phyloP scores from a whole-genome alignment of 2,797 vertebrate species.

The Mormyrops attenuatus region DNA sequence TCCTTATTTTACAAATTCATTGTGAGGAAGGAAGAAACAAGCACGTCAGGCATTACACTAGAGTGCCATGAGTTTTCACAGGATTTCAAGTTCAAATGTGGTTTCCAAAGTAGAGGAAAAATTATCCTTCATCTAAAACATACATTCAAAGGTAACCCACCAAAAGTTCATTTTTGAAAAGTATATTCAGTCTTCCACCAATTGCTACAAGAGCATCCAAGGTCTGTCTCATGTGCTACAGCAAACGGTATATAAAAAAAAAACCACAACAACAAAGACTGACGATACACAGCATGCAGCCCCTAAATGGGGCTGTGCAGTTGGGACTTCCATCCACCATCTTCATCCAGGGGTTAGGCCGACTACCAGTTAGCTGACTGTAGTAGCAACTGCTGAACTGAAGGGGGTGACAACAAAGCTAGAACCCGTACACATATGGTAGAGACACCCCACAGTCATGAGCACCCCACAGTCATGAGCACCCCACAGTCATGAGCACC shows the following conservation, averaged over 20 bases:
- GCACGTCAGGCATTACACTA: not conserved
- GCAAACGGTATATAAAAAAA: not conserved
- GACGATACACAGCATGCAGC: not conserved
- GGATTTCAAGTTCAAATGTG: not conserved
- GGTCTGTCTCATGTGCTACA: not conserved
- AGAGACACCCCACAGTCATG: not conserved
- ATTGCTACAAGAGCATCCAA: not conserved
- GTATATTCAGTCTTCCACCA: not conserved
- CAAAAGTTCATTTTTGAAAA: not conserved
- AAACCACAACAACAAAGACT: not conserved
- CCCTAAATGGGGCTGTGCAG: not conserved
- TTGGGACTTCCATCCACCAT: not conserved
- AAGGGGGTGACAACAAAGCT: slow-evolving; percentile 15
- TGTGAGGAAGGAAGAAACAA: not conserved
- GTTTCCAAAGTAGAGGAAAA: not conserved
- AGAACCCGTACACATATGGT: not conserved
- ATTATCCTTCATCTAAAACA: not conserved
- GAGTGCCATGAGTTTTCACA: not conserved
- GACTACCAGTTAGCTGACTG: slow-evolving; percentile 55
- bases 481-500: too few species aligned
- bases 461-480: too few species aligned
- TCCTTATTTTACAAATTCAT: not conserved
- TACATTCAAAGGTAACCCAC: not conserved
- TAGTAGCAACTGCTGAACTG: slow-evolving; percentile 77
- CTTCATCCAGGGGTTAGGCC: not conserved